phyloP scores from a whole-genome alignment of 2,888 invertebrate genomes.

The Drosophila helvetica region DNA sequence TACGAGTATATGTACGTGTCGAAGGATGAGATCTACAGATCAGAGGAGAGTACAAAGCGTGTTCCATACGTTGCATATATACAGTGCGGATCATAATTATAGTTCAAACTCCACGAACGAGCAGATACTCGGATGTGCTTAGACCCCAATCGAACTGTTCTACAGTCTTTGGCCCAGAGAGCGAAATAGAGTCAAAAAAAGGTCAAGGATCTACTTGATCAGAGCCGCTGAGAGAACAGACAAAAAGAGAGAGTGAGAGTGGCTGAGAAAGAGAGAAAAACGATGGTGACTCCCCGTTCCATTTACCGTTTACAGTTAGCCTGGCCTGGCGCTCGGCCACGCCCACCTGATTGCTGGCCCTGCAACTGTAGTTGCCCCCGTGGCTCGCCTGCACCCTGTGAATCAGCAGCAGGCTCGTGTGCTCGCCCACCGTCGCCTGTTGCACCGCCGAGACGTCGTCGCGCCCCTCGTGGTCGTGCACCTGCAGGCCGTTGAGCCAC shows the following conservation, averaged over 20 bases:
- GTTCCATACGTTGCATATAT: not conserved
- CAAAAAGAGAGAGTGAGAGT: not conserved
- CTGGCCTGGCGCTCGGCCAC: conserved; percentile 85
- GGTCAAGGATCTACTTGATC: conserved; percentile 43
- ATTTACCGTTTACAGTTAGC: conserved; percentile 86
- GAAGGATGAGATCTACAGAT: not conserved
- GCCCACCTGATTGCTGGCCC: conserved; percentile 86
- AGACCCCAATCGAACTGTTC: conserved; percentile 51
- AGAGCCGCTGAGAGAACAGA: conserved; percentile 26
- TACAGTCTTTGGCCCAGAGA: conserved; percentile 51
- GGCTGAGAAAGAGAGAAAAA: conserved; percentile 9
- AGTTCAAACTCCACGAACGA: not conserved
- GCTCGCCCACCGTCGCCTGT: conserved; percentile 81
- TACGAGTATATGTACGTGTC: conserved; percentile 12
- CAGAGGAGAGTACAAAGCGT: not conserved
- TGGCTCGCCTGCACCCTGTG: conserved; percentile 87
- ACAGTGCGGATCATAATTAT: not conserved
- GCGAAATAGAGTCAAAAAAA: conserved; percentile 35
- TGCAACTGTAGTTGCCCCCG: conserved; percentile 86
- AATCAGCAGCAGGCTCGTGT: conserved; percentile 86
- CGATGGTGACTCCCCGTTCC: not conserved
- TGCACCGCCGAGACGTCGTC: conserved; percentile 69
- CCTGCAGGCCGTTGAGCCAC: conserved; percentile 78
- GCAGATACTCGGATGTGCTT: conserved; percentile 3
- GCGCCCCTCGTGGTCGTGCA: conserved; percentile 52